Percentiles rank a stretch among this genome's conserved stretches.
Evolutionary conservation across 1,140 invertebrate species (phyloP).

Genomic region (Hormaphis cornu): DNA sequence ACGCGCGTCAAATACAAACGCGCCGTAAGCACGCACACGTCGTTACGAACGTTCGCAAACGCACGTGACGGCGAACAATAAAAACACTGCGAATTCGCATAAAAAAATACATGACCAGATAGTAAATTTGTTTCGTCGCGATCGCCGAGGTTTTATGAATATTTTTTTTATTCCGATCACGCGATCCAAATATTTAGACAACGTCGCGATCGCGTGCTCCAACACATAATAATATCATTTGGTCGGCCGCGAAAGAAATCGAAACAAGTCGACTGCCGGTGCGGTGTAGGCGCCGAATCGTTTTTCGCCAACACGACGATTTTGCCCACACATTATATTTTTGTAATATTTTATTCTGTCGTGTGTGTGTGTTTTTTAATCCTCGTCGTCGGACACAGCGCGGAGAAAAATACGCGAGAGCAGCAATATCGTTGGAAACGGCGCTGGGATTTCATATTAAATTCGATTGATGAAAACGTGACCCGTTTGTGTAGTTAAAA

Average conservation of each 20-base stretch:
- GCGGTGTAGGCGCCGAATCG: not conserved
- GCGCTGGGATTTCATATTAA: too few species aligned
- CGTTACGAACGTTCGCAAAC: not conserved
- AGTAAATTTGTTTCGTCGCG: not conserved
- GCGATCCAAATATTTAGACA: slow-evolving; percentile 31
- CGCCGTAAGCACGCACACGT: too few species aligned
- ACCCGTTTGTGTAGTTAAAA: too few species aligned
- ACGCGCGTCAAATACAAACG: too few species aligned
- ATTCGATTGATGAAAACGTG: too few species aligned
- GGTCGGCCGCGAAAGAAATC: not conserved
- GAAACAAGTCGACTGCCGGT: too few species aligned
- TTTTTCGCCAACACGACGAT: not conserved
- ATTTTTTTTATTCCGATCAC: not conserved
- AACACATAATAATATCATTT: slow-evolving; percentile 2
- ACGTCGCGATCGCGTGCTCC: not conserved
- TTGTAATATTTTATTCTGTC: not conserved
- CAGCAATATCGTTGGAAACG: too few species aligned
- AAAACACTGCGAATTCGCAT: not conserved
- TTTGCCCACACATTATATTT: not conserved
- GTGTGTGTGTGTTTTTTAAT: too few species aligned
- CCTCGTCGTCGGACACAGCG: too few species aligned
- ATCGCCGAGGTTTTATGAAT: not conserved
- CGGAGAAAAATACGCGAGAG: too few species aligned
- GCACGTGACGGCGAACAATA: slow-evolving; percentile 22
- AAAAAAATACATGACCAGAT: not conserved